Conservation (phyloP, 2,797 vertebrate species). For the Poeciliopsis gracilis region DNA sequence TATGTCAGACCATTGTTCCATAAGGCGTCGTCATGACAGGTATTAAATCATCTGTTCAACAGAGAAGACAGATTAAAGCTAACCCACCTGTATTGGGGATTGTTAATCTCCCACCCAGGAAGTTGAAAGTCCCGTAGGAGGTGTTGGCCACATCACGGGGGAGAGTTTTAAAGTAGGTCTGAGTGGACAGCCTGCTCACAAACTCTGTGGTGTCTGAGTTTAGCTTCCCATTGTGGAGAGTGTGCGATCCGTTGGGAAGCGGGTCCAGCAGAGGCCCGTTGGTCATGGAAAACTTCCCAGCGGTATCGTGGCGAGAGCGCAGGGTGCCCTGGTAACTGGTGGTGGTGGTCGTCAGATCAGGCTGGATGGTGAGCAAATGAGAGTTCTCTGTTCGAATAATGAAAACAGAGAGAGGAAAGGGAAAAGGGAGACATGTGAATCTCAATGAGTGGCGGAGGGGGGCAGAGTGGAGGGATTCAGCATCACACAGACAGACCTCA, state of each 20-base stretch:
- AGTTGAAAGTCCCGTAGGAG: conserved; percentile 98
- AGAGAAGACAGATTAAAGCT: neutral
- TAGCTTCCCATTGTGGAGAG: conserved; percentile 92
- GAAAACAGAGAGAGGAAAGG: conserved; percentile 33
- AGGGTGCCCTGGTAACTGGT: conserved; percentile 97
- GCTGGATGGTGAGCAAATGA: conserved; percentile 97
- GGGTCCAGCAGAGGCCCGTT: conserved; percentile 95
- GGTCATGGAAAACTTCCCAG: conserved; percentile 91
- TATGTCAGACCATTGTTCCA: too few species aligned
- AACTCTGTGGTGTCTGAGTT: conserved; percentile 87
- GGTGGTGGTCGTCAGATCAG: conserved; percentile 94
- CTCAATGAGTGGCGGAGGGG: conserved; percentile 54
- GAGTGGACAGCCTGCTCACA: conserved; percentile 90
- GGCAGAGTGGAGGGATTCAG: conserved; percentile 31
- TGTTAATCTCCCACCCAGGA: conserved; percentile 93
- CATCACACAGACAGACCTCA: conserved; percentile 69
- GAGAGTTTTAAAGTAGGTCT: conserved; percentile 95
- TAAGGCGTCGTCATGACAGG: too few species aligned
- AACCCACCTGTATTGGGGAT: conserved; percentile 92
- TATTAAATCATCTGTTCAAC: neutral
- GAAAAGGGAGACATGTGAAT: conserved; percentile 58
- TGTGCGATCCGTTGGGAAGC: conserved; percentile 90
- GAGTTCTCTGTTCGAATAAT: conserved; percentile 87
- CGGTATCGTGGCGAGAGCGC: conserved; percentile 88
- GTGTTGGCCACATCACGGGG: conserved; percentile 91